phyloP scores from a whole-genome alignment of 2,888 invertebrate species.

The Pseudococcus viburni region DNA sequence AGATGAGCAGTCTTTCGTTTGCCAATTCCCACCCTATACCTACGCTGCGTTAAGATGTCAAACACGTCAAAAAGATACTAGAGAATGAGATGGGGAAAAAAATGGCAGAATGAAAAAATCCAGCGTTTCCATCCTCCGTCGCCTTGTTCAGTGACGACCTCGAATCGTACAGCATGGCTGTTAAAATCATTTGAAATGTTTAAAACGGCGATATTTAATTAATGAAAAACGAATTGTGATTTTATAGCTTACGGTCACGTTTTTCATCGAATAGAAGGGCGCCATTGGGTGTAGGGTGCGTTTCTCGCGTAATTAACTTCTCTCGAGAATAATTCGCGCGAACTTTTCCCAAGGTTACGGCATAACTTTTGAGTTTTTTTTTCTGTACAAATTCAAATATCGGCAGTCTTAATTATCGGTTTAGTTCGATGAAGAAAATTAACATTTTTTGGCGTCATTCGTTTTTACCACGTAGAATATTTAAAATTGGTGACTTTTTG shows the following conservation, averaged over 20 bases:
- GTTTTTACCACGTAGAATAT: too few species aligned
- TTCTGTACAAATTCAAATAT: not conserved
- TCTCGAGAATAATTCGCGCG: constrained; percentile 3
- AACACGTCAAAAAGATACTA: not conserved
- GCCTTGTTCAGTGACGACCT: not conserved
- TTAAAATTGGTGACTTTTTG: too few species aligned
- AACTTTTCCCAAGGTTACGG: constrained; percentile 1
- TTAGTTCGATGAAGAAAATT: too few species aligned
- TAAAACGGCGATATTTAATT: constrained; percentile 28
- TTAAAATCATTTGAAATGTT: not conserved
- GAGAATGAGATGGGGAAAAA: not conserved
- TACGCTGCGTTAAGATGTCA: not conserved
- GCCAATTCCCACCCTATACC: not conserved
- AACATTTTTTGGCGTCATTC: too few species aligned
- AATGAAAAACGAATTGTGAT: constrained; percentile 32
- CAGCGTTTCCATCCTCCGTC: not conserved
- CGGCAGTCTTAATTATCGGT: too few species aligned
- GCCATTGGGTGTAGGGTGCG: not conserved
- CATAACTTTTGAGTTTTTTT: not conserved
- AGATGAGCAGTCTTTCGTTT: not conserved
- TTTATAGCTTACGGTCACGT: constrained; percentile 33
- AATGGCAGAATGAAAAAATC: not conserved
- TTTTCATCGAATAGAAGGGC: not conserved
- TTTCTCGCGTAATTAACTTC: constrained; percentile 28
- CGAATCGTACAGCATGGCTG: not conserved